A percentile compares a stretch with the other conserved stretches of the same genome.
Conservation (phyloP, 2,113 vertebrate species). For the Pardalotus punctatus region DNA sequence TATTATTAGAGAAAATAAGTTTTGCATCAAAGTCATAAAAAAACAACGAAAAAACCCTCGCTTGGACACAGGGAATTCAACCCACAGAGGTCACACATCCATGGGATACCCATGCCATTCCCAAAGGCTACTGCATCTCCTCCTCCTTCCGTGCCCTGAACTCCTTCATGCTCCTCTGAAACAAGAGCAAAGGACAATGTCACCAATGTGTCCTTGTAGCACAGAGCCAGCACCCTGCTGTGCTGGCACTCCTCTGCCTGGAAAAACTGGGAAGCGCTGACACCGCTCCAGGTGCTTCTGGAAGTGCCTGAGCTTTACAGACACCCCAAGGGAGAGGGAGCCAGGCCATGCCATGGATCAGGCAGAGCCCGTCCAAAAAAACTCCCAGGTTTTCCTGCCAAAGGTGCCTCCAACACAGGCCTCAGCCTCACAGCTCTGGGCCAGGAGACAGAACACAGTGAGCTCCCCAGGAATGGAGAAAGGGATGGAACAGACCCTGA, state of each 20-base stretch:
- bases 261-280: not conserved
- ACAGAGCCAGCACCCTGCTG: not conserved
- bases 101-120: not conserved
- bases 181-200: not conserved
- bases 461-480: not conserved
- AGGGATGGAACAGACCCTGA: no score
- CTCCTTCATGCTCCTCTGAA: constrained; percentile 77
- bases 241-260: not conserved
- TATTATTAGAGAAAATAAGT: constrained; percentile 1
- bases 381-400: not conserved
- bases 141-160: constrained; percentile 75
- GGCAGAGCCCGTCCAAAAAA: not conserved
- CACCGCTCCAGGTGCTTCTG: not conserved
- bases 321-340: not conserved
- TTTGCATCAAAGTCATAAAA: not conserved
- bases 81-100: not conserved
- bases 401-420: not conserved
- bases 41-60: fast-evolving
- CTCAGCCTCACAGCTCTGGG: not conserved
- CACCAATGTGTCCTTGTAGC: fast-evolving
- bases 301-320: not conserved
- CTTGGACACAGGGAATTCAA: not conserved
- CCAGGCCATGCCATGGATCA: not conserved
- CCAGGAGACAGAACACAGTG: not conserved
- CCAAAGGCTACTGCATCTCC: constrained; percentile 73